Percentiles rank a stretch among this genome's conserved stretches.
Evolutionary conservation across 2,113 vertebrate genomes (phyloP).

Genomic region (Felis catus): F.catus_Fca126_mat1.0 CM031414.1:1533001-1533500

Average conservation of each 20-base stretch:
- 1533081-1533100: neutral
- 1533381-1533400: neutral
- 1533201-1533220: neutral
- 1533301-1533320: neutral
- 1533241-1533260: neutral
- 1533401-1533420: neutral
- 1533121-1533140: fast-evolving
- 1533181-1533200: neutral
- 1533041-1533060: constrained; percentile 42
- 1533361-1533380: neutral
- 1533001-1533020: too few species aligned
- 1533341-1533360: neutral
- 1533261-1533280: neutral
- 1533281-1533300: neutral
- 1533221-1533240: fast-evolving
- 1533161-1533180: fast-evolving
- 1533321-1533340: neutral
- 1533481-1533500: neutral
- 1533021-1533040: too few species aligned
- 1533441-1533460: neutral
- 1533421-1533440: neutral
- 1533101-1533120: neutral
- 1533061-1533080: neutral
- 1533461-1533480: fast-evolving
- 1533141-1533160: fast-evolving